Base-by-base conservation (phyloP, 2,797 vertebrate species). In the Psittacula derbiana region DNA sequence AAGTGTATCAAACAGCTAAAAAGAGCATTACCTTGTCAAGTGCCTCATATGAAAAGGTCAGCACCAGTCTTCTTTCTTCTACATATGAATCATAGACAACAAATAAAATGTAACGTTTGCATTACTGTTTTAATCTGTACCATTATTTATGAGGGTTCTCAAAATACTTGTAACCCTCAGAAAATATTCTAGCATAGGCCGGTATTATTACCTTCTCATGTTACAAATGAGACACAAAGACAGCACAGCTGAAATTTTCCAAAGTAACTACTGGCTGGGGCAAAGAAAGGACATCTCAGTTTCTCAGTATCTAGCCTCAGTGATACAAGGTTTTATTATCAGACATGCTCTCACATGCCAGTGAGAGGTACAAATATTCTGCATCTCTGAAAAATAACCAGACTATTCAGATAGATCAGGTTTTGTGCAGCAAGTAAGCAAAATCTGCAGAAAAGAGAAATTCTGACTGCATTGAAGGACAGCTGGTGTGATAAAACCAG, bases 131-230 rank as follows among this genome's bases (percentile, higher is more conserved):
- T 75, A 78, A 66, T 88, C 82, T 44, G 23, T 31, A 58, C 53
- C 24, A 53, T 62, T 86, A 83, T 88, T 91, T 84, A 58, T 86
- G 36, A 86, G 33, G 33, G 40, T 90, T 90, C 80, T 91, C 91
- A 84, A 91, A 88, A 71, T 79, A 70, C 82, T 79, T 80, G 70
- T 66, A 79, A 70, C 18, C 36, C 41, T 64, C 66, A 84, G 76
- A 81, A 96, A 91, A 88, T 75, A 75, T 72, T 60, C 53, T 52
- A 41, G 28, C 0, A 1, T 76, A 44, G 70, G 58, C 49, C 0
- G 11, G 14, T 74, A 31, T 55, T 90, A 21, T 38, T 79, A 67
- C 36, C 64, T 0, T 0, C 57, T 88, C 36, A 1, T 31, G 53
- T 86, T 88, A 71, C 57, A 84, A 55, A 84, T 12, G 66, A 91